These are phyloP conservation scores for Epizoanthus rinbou DNA, from an alignment of 92 coral and sea anemone species.

Conservation along the genomic window DNA sequence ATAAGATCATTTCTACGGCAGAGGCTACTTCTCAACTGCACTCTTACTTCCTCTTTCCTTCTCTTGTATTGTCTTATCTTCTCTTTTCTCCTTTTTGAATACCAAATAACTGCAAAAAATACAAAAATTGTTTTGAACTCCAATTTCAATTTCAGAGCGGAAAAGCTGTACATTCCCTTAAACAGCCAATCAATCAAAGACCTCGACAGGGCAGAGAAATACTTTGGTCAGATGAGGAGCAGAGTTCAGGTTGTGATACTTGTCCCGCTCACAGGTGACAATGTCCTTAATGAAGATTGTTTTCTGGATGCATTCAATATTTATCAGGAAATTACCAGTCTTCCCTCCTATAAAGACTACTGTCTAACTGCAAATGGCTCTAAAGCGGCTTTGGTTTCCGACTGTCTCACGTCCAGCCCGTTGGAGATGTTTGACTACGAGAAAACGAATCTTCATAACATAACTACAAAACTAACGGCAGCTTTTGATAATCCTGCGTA, in stretches of 20 bases:
- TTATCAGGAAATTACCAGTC: conserved; percentile 38
- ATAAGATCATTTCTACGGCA: no score
- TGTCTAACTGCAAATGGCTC: conserved; percentile 42
- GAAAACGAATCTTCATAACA: conserved; percentile 17
- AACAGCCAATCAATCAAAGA: conserved; percentile 56
- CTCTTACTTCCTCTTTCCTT: not conserved
- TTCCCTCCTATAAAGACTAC: conserved; percentile 47
- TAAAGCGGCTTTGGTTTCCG: not conserved
- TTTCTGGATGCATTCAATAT: conserved; percentile 52
- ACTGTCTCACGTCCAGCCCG: conserved; percentile 48
- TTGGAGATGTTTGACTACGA: conserved; percentile 48
- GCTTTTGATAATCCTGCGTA: not conserved
- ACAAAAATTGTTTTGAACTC: no score
- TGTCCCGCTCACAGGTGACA: conserved; percentile 43
- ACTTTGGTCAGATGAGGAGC: conserved; percentile 40
- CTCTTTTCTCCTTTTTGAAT: not conserved
- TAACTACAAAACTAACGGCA: not conserved
- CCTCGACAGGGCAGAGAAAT: conserved; percentile 48
- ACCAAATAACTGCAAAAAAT: no score
- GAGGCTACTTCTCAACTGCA: not conserved
- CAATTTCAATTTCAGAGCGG: conserved; percentile 41
- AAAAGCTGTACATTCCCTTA: conserved; percentile 55
- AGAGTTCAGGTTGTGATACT: conserved; percentile 56
- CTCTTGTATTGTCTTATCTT: not conserved
- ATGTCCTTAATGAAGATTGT: conserved; percentile 55